Evolutionary conservation across 2,113 vertebrate genomes (phyloP).

Genomic region (Dipodomys stephensi): DNA sequence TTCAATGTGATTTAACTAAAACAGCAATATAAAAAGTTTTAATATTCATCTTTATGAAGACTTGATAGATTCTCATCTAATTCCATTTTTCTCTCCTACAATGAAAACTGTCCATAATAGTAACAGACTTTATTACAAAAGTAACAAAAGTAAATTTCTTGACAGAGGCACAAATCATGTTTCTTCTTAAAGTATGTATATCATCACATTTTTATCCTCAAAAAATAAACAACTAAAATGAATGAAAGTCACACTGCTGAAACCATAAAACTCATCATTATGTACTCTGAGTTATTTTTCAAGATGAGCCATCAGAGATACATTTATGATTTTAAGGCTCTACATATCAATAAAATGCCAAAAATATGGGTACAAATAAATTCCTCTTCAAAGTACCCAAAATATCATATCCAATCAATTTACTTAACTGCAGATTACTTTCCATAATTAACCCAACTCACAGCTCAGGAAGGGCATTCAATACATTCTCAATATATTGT

Average conservation of each 20-base stretch:
- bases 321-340: conserved; percentile 19
- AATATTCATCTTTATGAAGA: conserved; percentile 30
- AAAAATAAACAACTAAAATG: conserved; percentile 9
- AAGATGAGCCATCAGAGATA: background rate
- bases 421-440: background rate
- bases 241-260: conserved; percentile 41
- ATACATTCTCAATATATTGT: conserved; percentile 25
- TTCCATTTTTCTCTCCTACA: conserved; percentile 43
- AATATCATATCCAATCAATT: conserved; percentile 22
- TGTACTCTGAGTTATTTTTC: background rate
- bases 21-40: background rate
- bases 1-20: conserved; percentile 45
- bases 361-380: background rate
- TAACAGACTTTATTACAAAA: conserved; percentile 37
- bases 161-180: background rate
- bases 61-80: conserved; percentile 38
- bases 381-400: background rate
- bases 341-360: conserved; percentile 37
- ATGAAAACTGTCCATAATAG: conserved; percentile 38
- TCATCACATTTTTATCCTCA: conserved; percentile 8
- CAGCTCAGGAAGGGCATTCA: conserved; percentile 49
- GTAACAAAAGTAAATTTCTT: conserved; percentile 25
- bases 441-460: conserved; percentile 43
- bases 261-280: conserved; percentile 21
- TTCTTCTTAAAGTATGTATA: background rate